A percentile compares a stretch with the other conserved stretches of the same genome.
Conservation (phyloP, 2,113 vertebrate genomes). For the Syngnathus floridae region DNA sequence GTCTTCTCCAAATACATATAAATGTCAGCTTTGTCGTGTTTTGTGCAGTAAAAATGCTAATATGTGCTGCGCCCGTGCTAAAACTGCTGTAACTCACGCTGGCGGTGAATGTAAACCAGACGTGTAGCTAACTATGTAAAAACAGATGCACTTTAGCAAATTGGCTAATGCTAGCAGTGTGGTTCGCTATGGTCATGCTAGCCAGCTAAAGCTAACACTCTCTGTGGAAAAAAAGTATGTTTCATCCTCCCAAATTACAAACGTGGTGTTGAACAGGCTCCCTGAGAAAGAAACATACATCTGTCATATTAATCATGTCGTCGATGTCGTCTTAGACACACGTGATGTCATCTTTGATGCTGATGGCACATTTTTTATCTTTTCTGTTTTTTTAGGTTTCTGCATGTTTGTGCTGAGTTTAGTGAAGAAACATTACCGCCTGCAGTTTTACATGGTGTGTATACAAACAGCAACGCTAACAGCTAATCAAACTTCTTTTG, state of each 20-base stretch:
- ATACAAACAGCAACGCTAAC: slow-evolving; percentile 52
- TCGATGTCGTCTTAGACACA: not conserved
- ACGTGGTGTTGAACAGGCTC: not conserved
- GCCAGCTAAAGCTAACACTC: not conserved
- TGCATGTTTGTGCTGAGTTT: slow-evolving; percentile 99
- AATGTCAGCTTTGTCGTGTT: too few relatives aligned
- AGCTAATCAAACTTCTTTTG: not conserved
- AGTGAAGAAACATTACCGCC: slow-evolving; percentile 99
- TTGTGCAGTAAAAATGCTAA: too few relatives aligned
- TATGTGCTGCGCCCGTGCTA: not conserved
- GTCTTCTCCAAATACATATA: too few relatives aligned
- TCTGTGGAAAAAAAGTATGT: not conserved
- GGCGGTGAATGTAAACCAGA: too few relatives aligned
- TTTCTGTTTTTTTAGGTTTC: slow-evolving; percentile 82
- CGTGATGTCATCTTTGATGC: slow-evolving; percentile 7
- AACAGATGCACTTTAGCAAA: too few relatives aligned
- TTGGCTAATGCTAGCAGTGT: not conserved
- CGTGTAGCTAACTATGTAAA: too few relatives aligned
- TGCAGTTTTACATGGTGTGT: slow-evolving; percentile 99
- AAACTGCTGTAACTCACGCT: not conserved
- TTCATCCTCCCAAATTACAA: not conserved
- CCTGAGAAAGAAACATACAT: not conserved
- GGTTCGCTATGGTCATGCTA: not conserved
- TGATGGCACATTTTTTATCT: slow-evolving; percentile 75
- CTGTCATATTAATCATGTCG: not conserved